phyloP scores from a whole-genome alignment of 2,113 vertebrate species.

The Melanerpes formicivorus region DNA sequence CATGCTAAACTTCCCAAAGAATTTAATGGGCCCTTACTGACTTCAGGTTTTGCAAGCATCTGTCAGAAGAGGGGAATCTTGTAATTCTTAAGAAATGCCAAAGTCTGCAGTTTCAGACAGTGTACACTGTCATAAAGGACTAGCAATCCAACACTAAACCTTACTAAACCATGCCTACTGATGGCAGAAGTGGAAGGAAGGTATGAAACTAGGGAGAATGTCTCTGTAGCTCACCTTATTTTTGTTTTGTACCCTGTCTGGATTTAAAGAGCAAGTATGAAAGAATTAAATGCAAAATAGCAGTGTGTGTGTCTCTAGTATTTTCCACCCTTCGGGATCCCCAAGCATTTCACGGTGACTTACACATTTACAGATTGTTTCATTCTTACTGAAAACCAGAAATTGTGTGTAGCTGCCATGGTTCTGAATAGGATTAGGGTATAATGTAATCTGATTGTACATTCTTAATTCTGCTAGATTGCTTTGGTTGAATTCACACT shows the following conservation, averaged over 20 bases:
- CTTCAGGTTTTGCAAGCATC: background rate
- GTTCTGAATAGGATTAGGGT: background rate
- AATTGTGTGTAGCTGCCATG: background rate
- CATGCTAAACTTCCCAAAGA: background rate
- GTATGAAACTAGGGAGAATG: background rate
- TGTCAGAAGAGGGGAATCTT: background rate
- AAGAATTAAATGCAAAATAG: background rate
- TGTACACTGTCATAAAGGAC: background rate
- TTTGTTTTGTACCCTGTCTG: background rate
- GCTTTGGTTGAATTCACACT: background rate
- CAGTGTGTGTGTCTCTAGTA: background rate
- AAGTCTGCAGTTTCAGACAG: background rate
- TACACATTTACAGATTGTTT: background rate
- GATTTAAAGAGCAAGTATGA: background rate
- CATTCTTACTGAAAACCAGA: background rate
- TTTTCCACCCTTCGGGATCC: background rate
- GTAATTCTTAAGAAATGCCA: background rate
- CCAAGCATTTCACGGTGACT: background rate
- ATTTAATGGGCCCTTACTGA: background rate
- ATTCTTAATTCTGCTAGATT: background rate
- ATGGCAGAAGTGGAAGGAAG: fast-evolving
- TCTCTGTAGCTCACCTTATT: background rate
- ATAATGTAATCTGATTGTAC: background rate
- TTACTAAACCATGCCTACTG: background rate
- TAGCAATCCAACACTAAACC: background rate